Evolutionary conservation across 2,888 invertebrate genomes (phyloP).

Genomic region (Anthrax anthrax): DNA sequence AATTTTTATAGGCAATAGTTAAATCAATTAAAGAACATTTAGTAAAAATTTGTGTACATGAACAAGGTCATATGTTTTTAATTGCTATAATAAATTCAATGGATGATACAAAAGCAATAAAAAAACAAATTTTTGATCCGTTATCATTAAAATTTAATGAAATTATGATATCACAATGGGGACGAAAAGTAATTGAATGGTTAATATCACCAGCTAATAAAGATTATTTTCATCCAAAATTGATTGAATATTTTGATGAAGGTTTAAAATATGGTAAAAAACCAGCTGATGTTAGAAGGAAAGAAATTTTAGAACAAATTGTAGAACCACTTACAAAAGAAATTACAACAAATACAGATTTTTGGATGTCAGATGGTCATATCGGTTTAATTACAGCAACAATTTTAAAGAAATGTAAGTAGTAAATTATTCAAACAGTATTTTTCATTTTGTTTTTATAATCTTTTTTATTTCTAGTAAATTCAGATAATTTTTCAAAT

Average conservation of each 20-base stretch:
- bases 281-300: constrained; percentile 45
- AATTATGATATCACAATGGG: constrained; percentile 63
- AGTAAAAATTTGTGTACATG: constrained; percentile 64
- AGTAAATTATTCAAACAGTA: constrained; percentile 28
- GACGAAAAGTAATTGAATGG: constrained; percentile 76
- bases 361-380: constrained; percentile 54
- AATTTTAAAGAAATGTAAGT: constrained; percentile 46
- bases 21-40: constrained; percentile 80
- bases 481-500: constrained; percentile 28
- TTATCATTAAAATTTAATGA: constrained; percentile 51
- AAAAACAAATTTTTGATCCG: constrained; percentile 63
- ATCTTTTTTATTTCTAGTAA: constrained; percentile 18
- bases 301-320: constrained; percentile 56
- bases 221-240: constrained; percentile 67
- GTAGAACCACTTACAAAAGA: constrained; percentile 42
- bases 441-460: not conserved
- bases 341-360: constrained; percentile 42
- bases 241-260: constrained; percentile 55
- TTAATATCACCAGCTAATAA: constrained; percentile 69
- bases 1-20: constrained; percentile 66
- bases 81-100: constrained; percentile 74
- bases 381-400: constrained; percentile 54
- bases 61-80: constrained; percentile 72
- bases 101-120: constrained; percentile 84
- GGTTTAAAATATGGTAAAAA: constrained; percentile 68